Evolutionary conservation across 2,888 invertebrate species (phyloP), one percentile per base, ranked within the genome.

Genomic region (Emmelina monodactyla): DNA sequence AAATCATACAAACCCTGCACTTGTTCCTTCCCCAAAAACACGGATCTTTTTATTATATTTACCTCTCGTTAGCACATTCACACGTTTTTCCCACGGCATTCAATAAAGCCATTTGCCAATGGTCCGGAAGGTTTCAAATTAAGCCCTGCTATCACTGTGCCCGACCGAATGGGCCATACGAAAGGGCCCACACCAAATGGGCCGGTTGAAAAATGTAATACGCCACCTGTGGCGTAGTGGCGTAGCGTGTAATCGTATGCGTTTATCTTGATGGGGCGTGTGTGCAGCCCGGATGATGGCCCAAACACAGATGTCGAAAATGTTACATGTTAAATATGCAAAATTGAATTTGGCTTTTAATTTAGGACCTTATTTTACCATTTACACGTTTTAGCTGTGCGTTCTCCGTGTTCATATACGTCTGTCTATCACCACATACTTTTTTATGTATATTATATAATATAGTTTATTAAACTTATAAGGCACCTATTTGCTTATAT

Each of bases 121-220:
- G 60, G 64, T 55, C 51, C 58, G 57, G 58, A 55, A 55, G 60
- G 62, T 57, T 55, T 58, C 56, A 62, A 64, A 71, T 72, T 71
- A 72, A 73, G 64, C 68, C 57, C 50, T 51, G 50, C 54, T 46
- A 50, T 56, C 51, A 53, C 58, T 59, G 59, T 54, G 39, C 62
- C 60, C 28, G 61, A 52, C 55, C 58, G 57, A 54, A 39, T 45
- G 46, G 47, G 50, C 22, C 58, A n/a, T n/a, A n/a, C 71, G 76
- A 80, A 81, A 81, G 58, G 60, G 59, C 55, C 62, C 60, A 31
- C 61, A 52, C 55, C 58, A 56, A 54, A 39, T 45, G 46, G 47
- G 50, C 22, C 58, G n/a, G n/a, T n/a, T 71, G 76, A 80, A 81
- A 81, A 81, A 80, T 79, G 78, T 76, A 71, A 78, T 76, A 51